Conservation (phyloP, 2,113 vertebrate genomes). For the Oenanthe melanoleuca region DNA sequence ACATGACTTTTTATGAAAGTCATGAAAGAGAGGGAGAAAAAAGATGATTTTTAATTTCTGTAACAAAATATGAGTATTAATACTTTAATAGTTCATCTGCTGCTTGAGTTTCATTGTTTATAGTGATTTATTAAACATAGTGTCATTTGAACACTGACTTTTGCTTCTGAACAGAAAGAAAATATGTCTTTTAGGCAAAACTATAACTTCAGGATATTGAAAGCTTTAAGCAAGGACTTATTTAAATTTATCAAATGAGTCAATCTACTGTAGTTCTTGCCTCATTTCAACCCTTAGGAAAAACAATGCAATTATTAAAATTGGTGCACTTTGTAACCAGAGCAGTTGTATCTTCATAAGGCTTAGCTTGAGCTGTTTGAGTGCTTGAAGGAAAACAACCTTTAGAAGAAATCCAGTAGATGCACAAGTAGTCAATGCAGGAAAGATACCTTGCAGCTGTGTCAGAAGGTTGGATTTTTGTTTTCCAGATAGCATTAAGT, state of each 20-base stretch:
- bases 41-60: background rate
- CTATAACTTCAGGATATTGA: background rate
- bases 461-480: background rate
- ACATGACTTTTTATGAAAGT: background rate
- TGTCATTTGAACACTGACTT: background rate
- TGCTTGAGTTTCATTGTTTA: background rate
- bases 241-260: slow-evolving; percentile 24
- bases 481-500: background rate
- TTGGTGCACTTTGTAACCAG: background rate
- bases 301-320: slow-evolving; percentile 16
- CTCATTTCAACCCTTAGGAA: background rate
- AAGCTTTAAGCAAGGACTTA: background rate
- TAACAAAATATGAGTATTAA: background rate
- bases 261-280: background rate
- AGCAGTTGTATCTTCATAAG: background rate
- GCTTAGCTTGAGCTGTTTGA: background rate
- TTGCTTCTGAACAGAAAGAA: background rate
- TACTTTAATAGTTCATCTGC: background rate
- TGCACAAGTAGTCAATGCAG: background rate
- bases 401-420: background rate
- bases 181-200: background rate
- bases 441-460: background rate
- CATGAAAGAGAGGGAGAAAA: background rate
- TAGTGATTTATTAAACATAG: background rate
- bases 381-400: background rate